Conservation (phyloP, 2,113 vertebrate genomes). For the Hypomesus transpacificus region DNA sequence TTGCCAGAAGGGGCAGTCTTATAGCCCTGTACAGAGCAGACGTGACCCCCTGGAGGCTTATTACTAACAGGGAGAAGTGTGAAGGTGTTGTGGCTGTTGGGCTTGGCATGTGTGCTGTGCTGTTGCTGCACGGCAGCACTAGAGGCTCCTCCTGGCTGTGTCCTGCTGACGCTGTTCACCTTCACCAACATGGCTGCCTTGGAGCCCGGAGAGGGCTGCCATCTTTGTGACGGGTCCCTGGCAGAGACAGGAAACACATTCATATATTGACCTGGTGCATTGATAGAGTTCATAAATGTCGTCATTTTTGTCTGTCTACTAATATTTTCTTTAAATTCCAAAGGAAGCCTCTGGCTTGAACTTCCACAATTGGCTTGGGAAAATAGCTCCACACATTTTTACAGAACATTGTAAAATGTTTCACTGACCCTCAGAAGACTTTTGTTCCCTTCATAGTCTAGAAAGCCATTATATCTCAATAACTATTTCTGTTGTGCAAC, state of each 20-base stretch:
- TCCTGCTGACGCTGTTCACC: conserved; percentile 77
- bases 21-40: conserved; percentile 58
- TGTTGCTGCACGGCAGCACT: conserved; percentile 54
- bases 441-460: conserved; percentile 47
- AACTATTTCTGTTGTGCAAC: conserved; percentile 36
- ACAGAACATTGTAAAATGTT: conserved; percentile 33
- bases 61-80: conserved; percentile 61
- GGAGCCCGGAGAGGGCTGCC: conserved; percentile 82
- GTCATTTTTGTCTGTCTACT: no score
- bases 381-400: conserved; percentile 42
- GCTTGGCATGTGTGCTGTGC: conserved; percentile 54
- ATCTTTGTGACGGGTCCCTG: conserved; percentile 74
- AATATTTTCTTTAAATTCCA: not conserved
- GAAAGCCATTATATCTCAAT: conserved; percentile 31
- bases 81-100: conserved; percentile 42
- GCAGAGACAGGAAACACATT: conserved; percentile 9
- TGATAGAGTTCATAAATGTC: no score
- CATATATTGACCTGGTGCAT: no score
- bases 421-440: conserved; percentile 38
- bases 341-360: not conserved
- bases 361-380: not conserved
- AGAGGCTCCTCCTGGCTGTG: conserved; percentile 52
- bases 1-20: conserved; percentile 67
- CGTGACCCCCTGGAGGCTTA: conserved; percentile 59
- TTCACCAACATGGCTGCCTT: conserved; percentile 88